Evolutionary conservation across 2,888 invertebrate genomes (phyloP).

Genomic region (Cosmia pyralina): DNA sequence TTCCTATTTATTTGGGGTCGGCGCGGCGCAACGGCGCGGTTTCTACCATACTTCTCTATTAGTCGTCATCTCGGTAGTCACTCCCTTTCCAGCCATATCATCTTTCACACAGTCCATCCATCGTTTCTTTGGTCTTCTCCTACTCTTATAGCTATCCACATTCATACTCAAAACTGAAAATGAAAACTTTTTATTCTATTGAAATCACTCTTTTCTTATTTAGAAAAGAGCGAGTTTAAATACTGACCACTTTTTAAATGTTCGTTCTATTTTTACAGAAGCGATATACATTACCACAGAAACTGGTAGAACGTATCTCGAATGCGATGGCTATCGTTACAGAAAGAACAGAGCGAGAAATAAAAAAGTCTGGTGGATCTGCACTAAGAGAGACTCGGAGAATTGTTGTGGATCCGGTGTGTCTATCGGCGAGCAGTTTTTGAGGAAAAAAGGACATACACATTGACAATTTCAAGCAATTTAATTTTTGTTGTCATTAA

Average conservation of each 20-base stretch:
- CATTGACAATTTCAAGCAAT: conserved; percentile 20
- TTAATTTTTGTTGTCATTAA: not conserved
- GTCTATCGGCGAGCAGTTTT: conserved; percentile 18
- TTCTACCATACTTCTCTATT: too few relatives aligned
- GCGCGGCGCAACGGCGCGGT: too few relatives aligned
- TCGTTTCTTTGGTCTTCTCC: too few relatives aligned
- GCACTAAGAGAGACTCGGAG: conserved; percentile 40
- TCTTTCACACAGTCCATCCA: too few relatives aligned
- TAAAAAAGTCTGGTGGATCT: conserved; percentile 61
- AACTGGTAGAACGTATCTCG: conserved; percentile 38
- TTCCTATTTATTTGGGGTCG: too few relatives aligned
- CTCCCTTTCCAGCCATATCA: too few relatives aligned
- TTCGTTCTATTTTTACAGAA: conserved; percentile 12
- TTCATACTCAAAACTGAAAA: too few relatives aligned
- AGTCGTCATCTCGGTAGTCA: too few relatives aligned
- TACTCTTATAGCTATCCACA: too few relatives aligned
- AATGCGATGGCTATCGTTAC: conserved; percentile 52
- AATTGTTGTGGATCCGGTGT: conserved; percentile 52
- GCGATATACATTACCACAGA: conserved; percentile 28
- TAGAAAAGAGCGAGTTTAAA: too few relatives aligned
- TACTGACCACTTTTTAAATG: not conserved
- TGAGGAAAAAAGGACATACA: conserved; percentile 35
- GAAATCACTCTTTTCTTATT: not conserved
- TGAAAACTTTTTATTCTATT: not conserved
- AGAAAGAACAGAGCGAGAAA: conserved; percentile 46